Base-by-base conservation (phyloP, 2,113 vertebrate species). In the Tyto alba region DNA sequence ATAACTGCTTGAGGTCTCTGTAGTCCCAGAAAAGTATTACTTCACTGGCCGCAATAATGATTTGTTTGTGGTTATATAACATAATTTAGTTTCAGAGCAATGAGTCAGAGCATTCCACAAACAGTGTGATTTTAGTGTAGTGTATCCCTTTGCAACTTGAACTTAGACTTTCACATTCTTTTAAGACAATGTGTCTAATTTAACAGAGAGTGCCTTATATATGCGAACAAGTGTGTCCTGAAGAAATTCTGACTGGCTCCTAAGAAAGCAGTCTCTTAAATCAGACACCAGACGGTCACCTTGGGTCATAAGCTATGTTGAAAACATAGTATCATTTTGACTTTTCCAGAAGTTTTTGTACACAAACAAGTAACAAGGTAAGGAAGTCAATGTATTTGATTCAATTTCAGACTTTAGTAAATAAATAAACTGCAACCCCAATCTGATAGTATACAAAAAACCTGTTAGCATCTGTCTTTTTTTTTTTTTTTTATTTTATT, bases 101-200 rank as follows among this genome's bases (percentile, higher is more conserved):
- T 67, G 78, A 87, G 64, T 89, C 93, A 85, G 90, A 97, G 90
- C 83, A 80, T 94, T 96, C 88, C 67, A 64, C 38, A 85, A 93
- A 84, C 63, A 47, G n/a, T 13, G 26, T 80, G 82, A 30, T 93
- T 91, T 91, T 69, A 86, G 23, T 92, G 85, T 93, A 85, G 66
- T 69, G 67, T 81, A 57, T 93, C 68, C 79, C 63, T 96, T 92
- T 96, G 95, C 76, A 93, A 53, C 95, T 94, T 95, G 76, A 89
- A 88, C 75, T 93, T 97, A 93, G 5, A 50, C 91, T 96, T 93
- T 79, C 69, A 40, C 79, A 79, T 96, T 95, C 22, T 81, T 97
- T 90, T 87, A 91, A 92, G 89, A 72, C 53, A 89, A 60, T 3
- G 1, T 72, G 52, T 85, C 80, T 82, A 80, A 67, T 92, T 97